phyloP scores from a whole-genome alignment of 2,797 vertebrate genomes.

The Siniperca obscura region DNA sequence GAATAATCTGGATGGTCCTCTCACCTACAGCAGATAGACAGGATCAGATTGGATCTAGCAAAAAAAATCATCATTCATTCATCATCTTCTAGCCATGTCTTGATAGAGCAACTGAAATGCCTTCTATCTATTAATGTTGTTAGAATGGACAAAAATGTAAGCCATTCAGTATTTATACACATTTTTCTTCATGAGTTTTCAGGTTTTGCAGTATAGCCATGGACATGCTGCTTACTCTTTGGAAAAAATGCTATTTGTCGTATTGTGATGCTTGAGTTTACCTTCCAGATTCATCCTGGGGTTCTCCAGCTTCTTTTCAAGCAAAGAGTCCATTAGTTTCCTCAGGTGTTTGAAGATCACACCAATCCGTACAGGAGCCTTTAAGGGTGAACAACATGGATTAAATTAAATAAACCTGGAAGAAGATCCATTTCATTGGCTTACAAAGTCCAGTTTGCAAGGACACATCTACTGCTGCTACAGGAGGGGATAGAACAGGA shows the following conservation, averaged over 20 bases:
- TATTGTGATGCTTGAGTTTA: slow-evolving; percentile 67
- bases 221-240: background rate
- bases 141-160: background rate
- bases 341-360: slow-evolving; percentile 98
- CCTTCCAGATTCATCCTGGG: slow-evolving; percentile 96
- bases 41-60: slow-evolving; percentile 10
- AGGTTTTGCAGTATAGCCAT: background rate
- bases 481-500: background rate
- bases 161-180: background rate
- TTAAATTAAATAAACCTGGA: background rate
- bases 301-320: slow-evolving; percentile 95
- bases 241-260: background rate
- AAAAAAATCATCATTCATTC: background rate
- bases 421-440: background rate
- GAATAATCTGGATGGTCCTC: slow-evolving; percentile 91
- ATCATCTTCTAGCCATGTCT: background rate
- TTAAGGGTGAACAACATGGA: background rate
- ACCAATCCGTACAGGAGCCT: slow-evolving; percentile 97
- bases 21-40: slow-evolving; percentile 84
- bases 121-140: background rate
- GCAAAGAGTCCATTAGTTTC: slow-evolving; percentile 92
- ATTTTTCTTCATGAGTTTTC: background rate
- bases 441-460: background rate
- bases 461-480: background rate
- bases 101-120: background rate